These are phyloP conservation scores for Oryctes rhinoceros DNA, from an alignment of 1,140 invertebrate genomes.

Conservation along the genomic window DNA sequence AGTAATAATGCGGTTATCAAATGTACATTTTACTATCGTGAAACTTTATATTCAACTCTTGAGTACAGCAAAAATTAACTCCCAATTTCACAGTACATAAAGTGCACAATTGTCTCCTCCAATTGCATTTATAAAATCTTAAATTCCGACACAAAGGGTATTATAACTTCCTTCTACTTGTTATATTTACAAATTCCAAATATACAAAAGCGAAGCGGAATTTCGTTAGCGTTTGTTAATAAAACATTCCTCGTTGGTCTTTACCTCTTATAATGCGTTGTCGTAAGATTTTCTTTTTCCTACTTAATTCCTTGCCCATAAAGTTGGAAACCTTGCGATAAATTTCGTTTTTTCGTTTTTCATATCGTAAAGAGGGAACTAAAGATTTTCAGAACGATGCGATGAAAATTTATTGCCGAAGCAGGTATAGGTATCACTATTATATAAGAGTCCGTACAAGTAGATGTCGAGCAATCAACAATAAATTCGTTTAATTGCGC, in stretches of 20 bases:
- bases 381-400: neutral
- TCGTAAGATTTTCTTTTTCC: neutral
- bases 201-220: neutral
- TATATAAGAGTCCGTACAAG: neutral
- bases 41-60: no score
- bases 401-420: neutral
- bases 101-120: no score
- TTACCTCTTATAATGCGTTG: neutral
- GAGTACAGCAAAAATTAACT: no score
- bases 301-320: neutral
- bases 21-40: neutral
- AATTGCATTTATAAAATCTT: neutral
- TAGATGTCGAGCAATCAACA: neutral
- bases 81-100: no score
- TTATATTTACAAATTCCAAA: neutral
- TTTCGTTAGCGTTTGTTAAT: conserved; percentile 5
- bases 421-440: neutral
- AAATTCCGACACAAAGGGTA: neutral
- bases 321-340: neutral
- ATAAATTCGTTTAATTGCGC: conserved; percentile 8
- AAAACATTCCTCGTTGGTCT: neutral
- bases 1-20: neutral
- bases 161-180: neutral
- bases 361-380: neutral
- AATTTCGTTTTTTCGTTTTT: neutral